A percentile compares a stretch with the other conserved stretches of the same genome.
phyloP scores from a whole-genome alignment of 2,888 invertebrate genomes.

The Epinotia brunnichana region DNA sequence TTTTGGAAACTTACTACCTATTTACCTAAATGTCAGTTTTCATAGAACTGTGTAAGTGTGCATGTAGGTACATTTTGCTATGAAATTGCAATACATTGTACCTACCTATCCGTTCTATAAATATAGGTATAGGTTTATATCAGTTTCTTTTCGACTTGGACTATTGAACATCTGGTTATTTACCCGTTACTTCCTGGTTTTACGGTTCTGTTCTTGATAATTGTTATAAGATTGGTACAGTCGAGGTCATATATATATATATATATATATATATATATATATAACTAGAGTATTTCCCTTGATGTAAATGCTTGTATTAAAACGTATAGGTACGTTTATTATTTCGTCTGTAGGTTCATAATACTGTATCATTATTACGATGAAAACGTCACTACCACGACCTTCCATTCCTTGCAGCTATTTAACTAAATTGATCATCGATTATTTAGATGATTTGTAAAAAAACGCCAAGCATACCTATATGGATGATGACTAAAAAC shows the following conservation, averaged over 20 bases:
- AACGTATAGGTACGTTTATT: not conserved
- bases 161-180: not conserved
- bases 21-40: too few relatives aligned
- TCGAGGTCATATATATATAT: too few relatives aligned
- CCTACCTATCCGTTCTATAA: too few relatives aligned
- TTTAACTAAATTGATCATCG: not conserved
- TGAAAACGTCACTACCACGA: not conserved
- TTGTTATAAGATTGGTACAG: not conserved
- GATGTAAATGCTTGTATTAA: not conserved
- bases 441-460: not conserved
- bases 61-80: too few relatives aligned
- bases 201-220: not conserved
- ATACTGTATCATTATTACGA: not conserved
- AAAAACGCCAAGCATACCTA: constrained; percentile 5
- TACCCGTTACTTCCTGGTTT: constrained; percentile 3
- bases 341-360: not conserved
- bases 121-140: not conserved
- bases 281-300: not conserved
- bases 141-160: not conserved
- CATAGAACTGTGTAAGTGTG: too few relatives aligned
- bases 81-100: too few relatives aligned
- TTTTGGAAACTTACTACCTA: too few relatives aligned
- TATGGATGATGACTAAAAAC: not conserved
- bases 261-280: too few relatives aligned
- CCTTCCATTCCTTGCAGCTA: constrained; percentile 14